These are phyloP conservation scores for Anodontia alba DNA, from an alignment of 2,888 invertebrate genomes.

Conservation along the genomic window DNA sequence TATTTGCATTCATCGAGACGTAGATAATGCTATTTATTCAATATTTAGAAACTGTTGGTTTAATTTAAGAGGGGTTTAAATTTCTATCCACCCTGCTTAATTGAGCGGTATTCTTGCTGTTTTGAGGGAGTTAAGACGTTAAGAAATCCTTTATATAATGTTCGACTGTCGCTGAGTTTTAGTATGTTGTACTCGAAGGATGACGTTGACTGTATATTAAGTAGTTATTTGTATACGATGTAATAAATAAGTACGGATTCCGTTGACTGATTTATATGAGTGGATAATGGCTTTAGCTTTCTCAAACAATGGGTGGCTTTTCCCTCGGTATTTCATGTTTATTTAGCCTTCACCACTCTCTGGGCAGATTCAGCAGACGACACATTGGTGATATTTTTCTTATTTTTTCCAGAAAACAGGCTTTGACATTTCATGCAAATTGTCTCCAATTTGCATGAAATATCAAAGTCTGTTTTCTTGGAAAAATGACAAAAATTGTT, in stretches of 20 bases:
- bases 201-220: slow-evolving; percentile 13
- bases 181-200: not conserved
- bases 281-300: slow-evolving; percentile 5
- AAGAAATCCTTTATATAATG: slow-evolving; percentile 5
- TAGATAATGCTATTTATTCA: slow-evolving; percentile 10
- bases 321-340: slow-evolving; percentile 16
- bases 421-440: too few relatives aligned
- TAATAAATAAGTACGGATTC: slow-evolving; percentile 15
- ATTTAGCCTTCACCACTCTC: too few relatives aligned
- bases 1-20: slow-evolving; percentile 4
- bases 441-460: too few relatives aligned
- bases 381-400: too few relatives aligned
- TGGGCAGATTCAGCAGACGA: too few relatives aligned
- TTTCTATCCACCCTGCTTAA: slow-evolving; percentile 1
- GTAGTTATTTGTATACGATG: slow-evolving; percentile 17
- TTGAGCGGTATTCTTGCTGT: not conserved
- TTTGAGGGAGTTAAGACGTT: slow-evolving; percentile 6
- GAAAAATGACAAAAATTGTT: too few relatives aligned
- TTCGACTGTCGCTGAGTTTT: slow-evolving; percentile 8
- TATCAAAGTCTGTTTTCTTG: too few relatives aligned
- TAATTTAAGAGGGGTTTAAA: slow-evolving; percentile 13
- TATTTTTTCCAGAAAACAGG: too few relatives aligned
- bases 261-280: slow-evolving; percentile 11
- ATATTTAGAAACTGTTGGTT: slow-evolving; percentile 5
- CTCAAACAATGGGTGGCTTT: slow-evolving; percentile 15